These are phyloP conservation scores for Eclectus roratus DNA, from an alignment of 2,113 vertebrate species.

Conservation along the genomic window DNA sequence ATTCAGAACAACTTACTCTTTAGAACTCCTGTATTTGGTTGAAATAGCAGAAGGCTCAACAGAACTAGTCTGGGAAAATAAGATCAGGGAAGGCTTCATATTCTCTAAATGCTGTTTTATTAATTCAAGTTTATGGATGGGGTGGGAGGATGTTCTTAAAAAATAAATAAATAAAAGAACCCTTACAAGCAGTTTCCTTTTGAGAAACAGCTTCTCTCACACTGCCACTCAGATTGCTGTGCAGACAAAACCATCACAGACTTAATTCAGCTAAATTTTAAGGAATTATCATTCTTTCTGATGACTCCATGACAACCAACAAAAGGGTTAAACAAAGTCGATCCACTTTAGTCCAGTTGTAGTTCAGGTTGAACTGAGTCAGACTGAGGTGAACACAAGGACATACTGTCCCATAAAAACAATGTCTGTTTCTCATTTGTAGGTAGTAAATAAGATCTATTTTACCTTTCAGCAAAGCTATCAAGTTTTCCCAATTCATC, in stretches of 20 bases:
- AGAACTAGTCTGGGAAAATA: not conserved
- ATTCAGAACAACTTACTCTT: not conserved
- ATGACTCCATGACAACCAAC: not conserved
- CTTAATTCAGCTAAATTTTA: not conserved
- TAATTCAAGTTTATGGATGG: not conserved
- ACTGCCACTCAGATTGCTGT: not conserved
- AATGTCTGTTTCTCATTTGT: constrained; percentile 61
- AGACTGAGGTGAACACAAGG: constrained; percentile 48
- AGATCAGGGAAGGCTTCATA: not conserved
- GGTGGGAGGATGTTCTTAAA: not conserved
- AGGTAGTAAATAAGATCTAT: constrained; percentile 75
- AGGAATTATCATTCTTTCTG: not conserved
- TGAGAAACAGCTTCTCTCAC: not conserved
- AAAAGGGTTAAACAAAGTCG: not conserved
- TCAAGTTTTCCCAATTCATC: constrained; percentile 92
- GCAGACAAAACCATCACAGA: not conserved
- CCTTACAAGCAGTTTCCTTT: not conserved
- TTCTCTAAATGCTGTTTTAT: not conserved
- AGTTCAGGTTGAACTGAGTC: not conserved
- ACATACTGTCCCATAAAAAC: constrained; percentile 54
- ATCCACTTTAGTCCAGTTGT: not conserved
- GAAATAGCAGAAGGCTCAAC: not conserved
- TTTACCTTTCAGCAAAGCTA: constrained; percentile 90
- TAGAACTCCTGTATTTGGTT: not conserved
- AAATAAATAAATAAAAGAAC: not conserved